Evolutionary conservation across 2,797 vertebrate species (phyloP).

Genomic region (Phrynocephalus vlangalii): DNA sequence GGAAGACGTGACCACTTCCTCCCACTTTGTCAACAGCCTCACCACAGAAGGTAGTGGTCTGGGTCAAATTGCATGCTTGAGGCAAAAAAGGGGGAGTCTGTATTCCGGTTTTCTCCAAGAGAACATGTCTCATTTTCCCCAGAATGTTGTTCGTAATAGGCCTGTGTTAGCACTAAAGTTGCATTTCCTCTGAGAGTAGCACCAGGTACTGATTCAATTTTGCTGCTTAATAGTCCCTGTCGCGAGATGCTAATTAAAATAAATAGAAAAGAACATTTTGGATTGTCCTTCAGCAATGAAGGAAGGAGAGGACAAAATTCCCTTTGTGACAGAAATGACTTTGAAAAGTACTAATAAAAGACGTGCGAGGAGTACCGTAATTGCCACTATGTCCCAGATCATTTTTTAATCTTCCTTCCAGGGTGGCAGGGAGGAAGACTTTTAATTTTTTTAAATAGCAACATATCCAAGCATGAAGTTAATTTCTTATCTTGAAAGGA

Average conservation of each 20-base stretch:
- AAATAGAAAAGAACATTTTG: slow-evolving; percentile 57
- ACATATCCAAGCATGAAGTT: slow-evolving; percentile 32
- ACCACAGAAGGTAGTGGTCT: slow-evolving; percentile 85
- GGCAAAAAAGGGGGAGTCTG: not conserved
- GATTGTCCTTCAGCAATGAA: slow-evolving; percentile 61
- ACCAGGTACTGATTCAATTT: slow-evolving; percentile 50
- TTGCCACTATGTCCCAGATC: slow-evolving; percentile 51
- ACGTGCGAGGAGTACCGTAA: not conserved
- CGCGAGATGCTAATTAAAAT: slow-evolving; percentile 64
- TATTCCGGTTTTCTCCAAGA: not conserved
- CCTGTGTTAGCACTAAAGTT: slow-evolving; percentile 18
- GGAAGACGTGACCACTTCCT: slow-evolving; percentile 74
- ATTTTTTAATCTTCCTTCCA: slow-evolving; percentile 15
- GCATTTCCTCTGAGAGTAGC: slow-evolving; percentile 44
- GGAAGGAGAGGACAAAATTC: slow-evolving; percentile 27
- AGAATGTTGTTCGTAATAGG: slow-evolving; percentile 1
- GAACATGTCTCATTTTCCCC: slow-evolving; percentile 5
- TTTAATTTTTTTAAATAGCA: not conserved
- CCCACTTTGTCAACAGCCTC: slow-evolving; percentile 72
- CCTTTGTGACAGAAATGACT: slow-evolving; percentile 48
- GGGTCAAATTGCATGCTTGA: not conserved
- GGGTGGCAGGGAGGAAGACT: not conserved
- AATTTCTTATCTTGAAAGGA: slow-evolving; percentile 54
- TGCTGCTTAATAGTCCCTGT: slow-evolving; percentile 55
- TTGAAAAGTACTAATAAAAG: slow-evolving; percentile 56